Evolutionary conservation across 2,888 invertebrate species (phyloP), one percentile per base, ranked within the genome.

Genomic region (Mimachlamys varia): DNA sequence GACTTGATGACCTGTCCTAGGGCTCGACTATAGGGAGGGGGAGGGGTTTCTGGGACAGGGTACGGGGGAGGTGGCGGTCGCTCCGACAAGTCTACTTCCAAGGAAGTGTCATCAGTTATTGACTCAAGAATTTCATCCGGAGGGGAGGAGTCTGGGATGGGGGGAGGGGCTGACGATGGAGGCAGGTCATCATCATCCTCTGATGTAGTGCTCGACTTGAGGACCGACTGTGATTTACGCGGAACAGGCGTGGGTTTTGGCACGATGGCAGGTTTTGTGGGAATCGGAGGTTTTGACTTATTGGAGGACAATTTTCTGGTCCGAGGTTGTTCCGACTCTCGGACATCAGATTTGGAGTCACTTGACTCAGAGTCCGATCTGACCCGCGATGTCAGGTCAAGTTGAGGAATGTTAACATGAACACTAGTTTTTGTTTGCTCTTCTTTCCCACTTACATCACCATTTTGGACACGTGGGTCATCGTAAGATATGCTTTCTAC

Each of bases 171-270:
- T 27, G 76, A 37, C 15, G 87, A 87, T 12, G 89, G 88, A 17
- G 76, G 22, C 10, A 76, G 27, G 12, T 62, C 89, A 33, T 88
- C 50, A 49, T 90, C 62, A 38, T 88, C 27, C n/a, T 90, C 90
- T 38, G 19, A 49, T 49, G 49, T 55, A 62, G 89, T 19, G 58
- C 89, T 17, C 90, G 92, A 33, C 90, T 92, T 33, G 89, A 92
- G 62, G 88, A 90, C 87, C 22, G 91, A 90, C 55, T 88, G 88
- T 19, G 92, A 90, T 44, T 93, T 90, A 33, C 93, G 90, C 17
- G 94, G 94, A n/a, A 92, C 90, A 27, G 94, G 93, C 37, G 88
- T 50, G 19, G 90, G 92, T 89, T 90, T 87, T 89, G 89, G 19
- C 58, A 44, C 50, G 19, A 87, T 15, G 27, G 88, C 19, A 4